Percentiles rank a stretch among this genome's conserved stretches.
Conservation (phyloP, 2,113 vertebrate genomes). For the Hydrochoerus hydrochaeris region DNA sequence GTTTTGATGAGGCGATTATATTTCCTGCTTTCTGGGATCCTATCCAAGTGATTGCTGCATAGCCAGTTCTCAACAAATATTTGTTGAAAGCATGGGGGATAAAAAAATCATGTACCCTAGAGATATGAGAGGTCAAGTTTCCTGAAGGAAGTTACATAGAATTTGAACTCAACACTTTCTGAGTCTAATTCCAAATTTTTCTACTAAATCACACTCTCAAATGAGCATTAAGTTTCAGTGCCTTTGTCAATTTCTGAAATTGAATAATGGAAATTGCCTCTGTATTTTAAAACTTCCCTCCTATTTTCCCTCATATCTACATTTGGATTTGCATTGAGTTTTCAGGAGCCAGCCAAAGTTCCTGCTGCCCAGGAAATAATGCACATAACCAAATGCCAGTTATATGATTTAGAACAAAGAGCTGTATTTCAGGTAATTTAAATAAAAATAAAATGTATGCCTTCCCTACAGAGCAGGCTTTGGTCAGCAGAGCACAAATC, state of each 20-base stretch:
- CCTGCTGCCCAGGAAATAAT: constrained; percentile 69
- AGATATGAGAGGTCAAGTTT: not conserved
- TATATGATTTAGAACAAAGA: constrained; percentile 72
- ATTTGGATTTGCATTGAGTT: constrained; percentile 55
- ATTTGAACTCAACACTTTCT: constrained; percentile 7
- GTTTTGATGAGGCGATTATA: not conserved
- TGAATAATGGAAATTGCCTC: constrained; percentile 52
- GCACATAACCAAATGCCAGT: constrained; percentile 52
- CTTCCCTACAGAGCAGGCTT: constrained; percentile 71
- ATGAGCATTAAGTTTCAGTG: constrained; percentile 16
- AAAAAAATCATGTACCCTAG: not conserved
- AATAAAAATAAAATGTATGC: constrained; percentile 84
- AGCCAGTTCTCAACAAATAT: not conserved
- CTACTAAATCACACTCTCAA: constrained; percentile 25
- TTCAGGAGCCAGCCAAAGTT: constrained; percentile 54
- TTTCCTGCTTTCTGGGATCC: not conserved
- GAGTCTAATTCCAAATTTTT: constrained; percentile 23
- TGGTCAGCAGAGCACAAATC: constrained; percentile 84
- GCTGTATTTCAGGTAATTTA: constrained; percentile 78
- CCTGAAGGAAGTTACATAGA: not conserved
- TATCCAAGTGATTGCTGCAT: not conserved
- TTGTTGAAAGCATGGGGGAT: constrained; percentile 19
- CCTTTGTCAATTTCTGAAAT: constrained; percentile 54
- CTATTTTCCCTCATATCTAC: constrained; percentile 22
- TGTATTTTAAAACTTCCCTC: not conserved